These are phyloP conservation scores for Drosophila asahinai DNA, from an alignment of 1,140 invertebrate genomes.

Conservation along the genomic window DNA sequence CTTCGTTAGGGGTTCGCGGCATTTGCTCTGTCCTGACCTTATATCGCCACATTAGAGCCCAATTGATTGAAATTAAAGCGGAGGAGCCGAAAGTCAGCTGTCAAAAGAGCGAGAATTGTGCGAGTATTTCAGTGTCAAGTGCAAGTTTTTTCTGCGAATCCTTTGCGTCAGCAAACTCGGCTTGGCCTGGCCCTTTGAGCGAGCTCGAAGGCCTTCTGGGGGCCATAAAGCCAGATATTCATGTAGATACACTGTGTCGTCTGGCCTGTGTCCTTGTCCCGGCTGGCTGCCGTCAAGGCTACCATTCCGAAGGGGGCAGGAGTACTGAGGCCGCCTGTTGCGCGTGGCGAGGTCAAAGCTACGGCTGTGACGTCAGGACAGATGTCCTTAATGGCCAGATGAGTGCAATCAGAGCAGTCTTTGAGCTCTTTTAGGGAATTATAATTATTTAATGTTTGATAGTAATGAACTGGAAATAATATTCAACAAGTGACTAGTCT, in stretches of 20 bases:
- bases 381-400: slow-evolving; percentile 11
- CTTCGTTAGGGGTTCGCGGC: slow-evolving; percentile 53
- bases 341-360: slow-evolving; percentile 20
- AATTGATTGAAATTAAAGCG: slow-evolving; percentile 69
- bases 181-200: slow-evolving; percentile 4
- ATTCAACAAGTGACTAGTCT: too few species aligned
- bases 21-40: slow-evolving; percentile 46
- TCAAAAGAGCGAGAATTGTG: slow-evolving; percentile 11
- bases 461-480: too few species aligned
- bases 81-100: slow-evolving; percentile 13
- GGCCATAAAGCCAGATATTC: slow-evolving; percentile 1
- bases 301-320: background rate
- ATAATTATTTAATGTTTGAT: background rate
- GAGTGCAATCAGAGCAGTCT: background rate
- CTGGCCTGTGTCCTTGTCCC: slow-evolving; percentile 31
- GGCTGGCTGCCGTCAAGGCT: slow-evolving; percentile 34
- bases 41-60: slow-evolving; percentile 19
- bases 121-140: slow-evolving; percentile 69
- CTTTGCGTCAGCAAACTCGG: slow-evolving; percentile 43
- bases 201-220: slow-evolving; percentile 13
- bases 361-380: slow-evolving; percentile 36
- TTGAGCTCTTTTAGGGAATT: background rate
- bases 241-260: slow-evolving; percentile 16
- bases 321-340: slow-evolving; percentile 33
- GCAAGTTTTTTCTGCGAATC: slow-evolving; percentile 28